These are phyloP conservation scores for Rhodophaea formosa DNA, from an alignment of 2,888 invertebrate species.

Conservation along the genomic window DNA sequence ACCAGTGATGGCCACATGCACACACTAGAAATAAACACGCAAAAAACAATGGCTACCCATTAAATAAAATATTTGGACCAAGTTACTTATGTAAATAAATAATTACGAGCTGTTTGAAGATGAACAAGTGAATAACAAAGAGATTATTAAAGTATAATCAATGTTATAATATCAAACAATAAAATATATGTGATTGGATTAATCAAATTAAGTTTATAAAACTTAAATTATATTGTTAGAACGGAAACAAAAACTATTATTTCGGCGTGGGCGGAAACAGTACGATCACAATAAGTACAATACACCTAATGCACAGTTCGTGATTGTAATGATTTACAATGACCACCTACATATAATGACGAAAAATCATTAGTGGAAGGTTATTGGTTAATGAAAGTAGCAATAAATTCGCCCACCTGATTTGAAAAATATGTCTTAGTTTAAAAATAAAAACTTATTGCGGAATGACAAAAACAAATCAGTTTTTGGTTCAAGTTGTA, in stretches of 20 bases:
- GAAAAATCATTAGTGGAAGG: slow-evolving; percentile 18
- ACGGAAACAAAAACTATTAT: slow-evolving; percentile 14
- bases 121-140: too few relatives aligned
- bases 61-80: too few relatives aligned
- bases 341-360: slow-evolving; percentile 10
- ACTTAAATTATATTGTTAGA: neutral
- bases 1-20: too few relatives aligned
- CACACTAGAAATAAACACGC: too few relatives aligned
- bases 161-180: too few relatives aligned
- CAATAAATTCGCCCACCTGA: neutral
- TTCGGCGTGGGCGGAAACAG: slow-evolving; percentile 12
- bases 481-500: too few relatives aligned
- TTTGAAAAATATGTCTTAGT: neutral
- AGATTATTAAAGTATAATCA: too few relatives aligned
- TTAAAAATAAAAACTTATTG: too few relatives aligned
- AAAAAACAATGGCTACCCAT: too few relatives aligned
- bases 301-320: neutral
- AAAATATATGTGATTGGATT: neutral
- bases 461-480: too few relatives aligned
- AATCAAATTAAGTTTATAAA: slow-evolving; percentile 3
- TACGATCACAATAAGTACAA: neutral
- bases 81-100: too few relatives aligned
- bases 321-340: slow-evolving; percentile 12
- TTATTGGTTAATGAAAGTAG: slow-evolving; percentile 8
- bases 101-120: too few relatives aligned